Conservation (phyloP, 2,888 invertebrate genomes). For the Polydrusus tereticollis region DNA sequence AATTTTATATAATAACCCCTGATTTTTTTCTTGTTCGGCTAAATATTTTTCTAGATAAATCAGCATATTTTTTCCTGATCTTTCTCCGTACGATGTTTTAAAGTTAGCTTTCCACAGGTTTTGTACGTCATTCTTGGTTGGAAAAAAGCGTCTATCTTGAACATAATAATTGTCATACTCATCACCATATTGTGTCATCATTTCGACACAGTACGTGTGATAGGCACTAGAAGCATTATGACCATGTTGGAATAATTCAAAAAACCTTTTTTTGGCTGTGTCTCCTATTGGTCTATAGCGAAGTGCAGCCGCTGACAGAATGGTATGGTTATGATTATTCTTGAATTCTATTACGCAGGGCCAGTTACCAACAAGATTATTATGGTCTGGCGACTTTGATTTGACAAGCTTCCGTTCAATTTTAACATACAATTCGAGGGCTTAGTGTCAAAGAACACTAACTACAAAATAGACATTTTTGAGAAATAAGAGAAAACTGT, state of each 20-base stretch:
- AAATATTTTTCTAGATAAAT: slow-evolving; percentile 28
- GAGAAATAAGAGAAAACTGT: too few relatives aligned
- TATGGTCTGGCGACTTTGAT: too few relatives aligned
- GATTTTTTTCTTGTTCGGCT: slow-evolving; percentile 7
- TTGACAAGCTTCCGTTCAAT: too few relatives aligned
- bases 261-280: background rate
- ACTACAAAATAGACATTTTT: too few relatives aligned
- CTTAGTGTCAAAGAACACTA: too few relatives aligned
- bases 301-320: slow-evolving; percentile 29
- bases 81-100: slow-evolving; percentile 29
- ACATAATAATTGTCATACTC: slow-evolving; percentile 24
- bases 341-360: slow-evolving; percentile 27
- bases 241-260: slow-evolving; percentile 33
- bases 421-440: too few relatives aligned
- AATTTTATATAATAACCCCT: slow-evolving; percentile 21
- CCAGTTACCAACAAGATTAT: slow-evolving; percentile 5
- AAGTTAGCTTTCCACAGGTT: slow-evolving; percentile 35
- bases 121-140: slow-evolving; percentile 32
- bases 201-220: slow-evolving; percentile 33
- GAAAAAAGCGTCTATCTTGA: slow-evolving; percentile 33
- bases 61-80: slow-evolving; percentile 23
- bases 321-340: slow-evolving; percentile 38
- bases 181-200: slow-evolving; percentile 30
- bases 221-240: slow-evolving; percentile 30
- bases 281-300: slow-evolving; percentile 23